These are phyloP conservation scores for Vireo griseus DNA, from an alignment of 2,797 vertebrate genomes.

Conservation along the genomic window DNA sequence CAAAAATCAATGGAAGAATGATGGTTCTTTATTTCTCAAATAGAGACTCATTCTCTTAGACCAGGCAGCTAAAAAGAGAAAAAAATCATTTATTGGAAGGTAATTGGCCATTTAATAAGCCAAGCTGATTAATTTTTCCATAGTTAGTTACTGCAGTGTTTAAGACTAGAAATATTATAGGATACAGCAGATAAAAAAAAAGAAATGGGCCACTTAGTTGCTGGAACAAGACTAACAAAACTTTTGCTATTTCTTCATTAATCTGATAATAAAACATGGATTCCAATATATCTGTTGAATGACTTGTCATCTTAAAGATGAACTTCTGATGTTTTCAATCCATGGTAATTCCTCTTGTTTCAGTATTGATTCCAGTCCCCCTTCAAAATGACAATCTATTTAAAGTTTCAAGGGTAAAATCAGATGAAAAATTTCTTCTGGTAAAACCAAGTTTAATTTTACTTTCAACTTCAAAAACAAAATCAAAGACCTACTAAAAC, in stretches of 20 bases:
- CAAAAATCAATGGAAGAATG: neutral
- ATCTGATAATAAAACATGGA: neutral
- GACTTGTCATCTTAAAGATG: neutral
- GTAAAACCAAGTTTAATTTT: neutral
- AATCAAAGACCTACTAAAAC: neutral
- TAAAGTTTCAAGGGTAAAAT: neutral
- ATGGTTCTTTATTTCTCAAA: neutral
- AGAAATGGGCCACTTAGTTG: neutral
- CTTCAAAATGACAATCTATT: neutral
- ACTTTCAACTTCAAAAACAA: neutral
- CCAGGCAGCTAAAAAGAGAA: neutral
- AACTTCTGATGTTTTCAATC: neutral
- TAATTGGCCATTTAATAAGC: neutral
- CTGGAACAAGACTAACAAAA: neutral
- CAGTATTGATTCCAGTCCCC: neutral
- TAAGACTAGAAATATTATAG: neutral
- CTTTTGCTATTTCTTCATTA: neutral
- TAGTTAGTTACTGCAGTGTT: neutral
- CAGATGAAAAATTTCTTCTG: neutral
- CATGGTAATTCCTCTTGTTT: neutral
- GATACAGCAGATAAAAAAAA: neutral
- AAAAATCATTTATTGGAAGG: neutral
- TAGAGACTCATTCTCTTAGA: neutral
- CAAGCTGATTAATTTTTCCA: neutral
- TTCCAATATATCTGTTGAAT: neutral